Base-by-base conservation (phyloP, 2,113 vertebrate species). In the Upupa epops region DNA sequence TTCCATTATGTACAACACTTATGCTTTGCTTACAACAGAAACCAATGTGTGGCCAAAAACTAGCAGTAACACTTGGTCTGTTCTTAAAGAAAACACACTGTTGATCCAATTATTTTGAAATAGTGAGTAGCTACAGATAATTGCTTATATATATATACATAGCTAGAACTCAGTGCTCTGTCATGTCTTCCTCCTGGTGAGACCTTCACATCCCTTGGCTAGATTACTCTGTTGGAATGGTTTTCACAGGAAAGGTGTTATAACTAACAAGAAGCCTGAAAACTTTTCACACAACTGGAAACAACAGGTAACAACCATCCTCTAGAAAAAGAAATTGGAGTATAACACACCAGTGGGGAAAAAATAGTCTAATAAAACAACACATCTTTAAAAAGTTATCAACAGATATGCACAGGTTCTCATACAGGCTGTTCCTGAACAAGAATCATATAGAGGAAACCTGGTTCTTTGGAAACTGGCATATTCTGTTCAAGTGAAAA, bases 101-200 rank as follows among this genome's bases (percentile, higher is more conserved):
- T 64, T 89, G 85, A 85, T 90, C 94, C 96, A 96, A 96, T 97
- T 97, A 97, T 95, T 94, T 96, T 94, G 90, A 94, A 93, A 92
- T 54, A 80, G 72, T 60, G 73, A 89, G 83, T 56, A 88, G 86
- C 83, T 89, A 87, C 3, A 25, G 92, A 91, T 96, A 96, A 97
- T 94, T 97, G 96, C 78, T 90, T 92, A 89, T 36, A 79, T 92
- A 89, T 36, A 79, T 55, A 81, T 77, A 87, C 20, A 83, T 37
- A 81, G 92, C 73, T 96, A 94, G 76, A 85, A 78, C 76, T 96
- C 26, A 8, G 65, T 86, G 56, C 68, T 96, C 77, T 80, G 86
- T 97, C 93, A 96, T 77, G 56, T 75, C 55, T 88, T 94, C 29
- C 87, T 95, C 94, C 91, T 70, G 82, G 78, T 73, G 91, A 95